Base-by-base conservation (phyloP, 2,888 invertebrate species). In the Abrostola tripartita region DNA sequence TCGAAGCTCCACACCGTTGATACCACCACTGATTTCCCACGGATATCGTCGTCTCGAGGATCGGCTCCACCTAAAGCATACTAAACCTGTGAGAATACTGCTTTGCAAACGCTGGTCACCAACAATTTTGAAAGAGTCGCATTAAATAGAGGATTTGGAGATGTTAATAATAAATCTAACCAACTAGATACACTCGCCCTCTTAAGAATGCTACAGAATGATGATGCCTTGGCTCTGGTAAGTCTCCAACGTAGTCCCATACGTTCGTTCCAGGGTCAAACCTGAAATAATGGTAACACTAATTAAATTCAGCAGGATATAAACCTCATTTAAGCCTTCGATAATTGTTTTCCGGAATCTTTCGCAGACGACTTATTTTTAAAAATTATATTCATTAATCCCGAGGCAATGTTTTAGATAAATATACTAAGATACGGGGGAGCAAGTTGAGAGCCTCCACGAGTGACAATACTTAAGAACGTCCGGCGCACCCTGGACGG, bases 1-100 rank as follows among this genome's bases (percentile, higher is more conserved):
- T 97, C 96, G 82, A 95, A 96, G 83, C 96, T 96, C 96, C 96
- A 97, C 44, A 96, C 96, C 0, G 96, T 96, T 12, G 95, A 95
- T 5, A 95, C 95, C 6, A 96, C 95, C 5, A 95, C 91, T 0
- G 95, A 95, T 80, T 95, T 95, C 24, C 95, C 95, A 10, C 95
- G 92, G 11, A 91, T 82, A 68, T 95, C 95, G 57, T 96, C 95
- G 65, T 95, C 95, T 5, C 96, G 90, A 0, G 96, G 96, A 87
- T 96, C 96, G 0, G 96, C 95, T 4, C 96, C 96, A 41, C 96
- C 96, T 96, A 66, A 7, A 0, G 35, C 2, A 36, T 0, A 42
- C 11, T 58, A 8, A 38, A 37, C 24, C 4, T 24, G 24, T 24
- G 24, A 24, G 24, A 24, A 24, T 24, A 24, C 24, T 24, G 24